Percentiles rank a stretch among this genome's conserved stretches.
phyloP scores from a whole-genome alignment of 1,140 invertebrate species.

The Argopecten irradians region DNA sequence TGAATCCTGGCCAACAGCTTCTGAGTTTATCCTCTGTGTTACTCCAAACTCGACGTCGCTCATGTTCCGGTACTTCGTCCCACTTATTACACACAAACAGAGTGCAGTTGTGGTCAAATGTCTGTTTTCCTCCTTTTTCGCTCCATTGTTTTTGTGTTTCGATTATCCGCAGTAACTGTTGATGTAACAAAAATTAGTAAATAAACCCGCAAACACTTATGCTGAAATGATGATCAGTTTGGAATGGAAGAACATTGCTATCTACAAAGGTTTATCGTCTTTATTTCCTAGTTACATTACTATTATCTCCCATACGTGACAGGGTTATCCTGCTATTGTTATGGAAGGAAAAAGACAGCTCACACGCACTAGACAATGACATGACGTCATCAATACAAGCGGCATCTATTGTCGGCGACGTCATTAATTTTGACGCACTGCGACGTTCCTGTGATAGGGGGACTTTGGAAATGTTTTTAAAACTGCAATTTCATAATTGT shows the following conservation, averaged over 20 bases:
- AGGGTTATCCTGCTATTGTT: too few relatives aligned
- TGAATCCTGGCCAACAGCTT: conserved; percentile 41
- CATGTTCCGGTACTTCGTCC: conserved; percentile 48
- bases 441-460: too few relatives aligned
- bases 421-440: too few relatives aligned
- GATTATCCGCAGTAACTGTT: conserved; percentile 49
- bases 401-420: too few relatives aligned
- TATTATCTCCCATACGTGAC: too few relatives aligned
- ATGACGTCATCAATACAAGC: too few relatives aligned
- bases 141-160: conserved; percentile 30
- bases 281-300: too few relatives aligned
- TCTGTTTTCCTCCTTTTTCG: conserved; percentile 35
- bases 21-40: conserved; percentile 49
- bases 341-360: too few relatives aligned
- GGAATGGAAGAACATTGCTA: too few relatives aligned
- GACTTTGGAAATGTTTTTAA: too few relatives aligned
- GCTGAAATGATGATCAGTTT: neutral
- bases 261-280: too few relatives aligned
- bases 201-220: neutral
- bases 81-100: conserved; percentile 63
- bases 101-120: conserved; percentile 50
- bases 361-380: too few relatives aligned
- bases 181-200: neutral
- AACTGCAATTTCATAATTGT: neutral
- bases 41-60: conserved; percentile 50